phyloP scores from a whole-genome alignment of 2,797 vertebrate genomes.

The Cheracebus regulus region DNA sequence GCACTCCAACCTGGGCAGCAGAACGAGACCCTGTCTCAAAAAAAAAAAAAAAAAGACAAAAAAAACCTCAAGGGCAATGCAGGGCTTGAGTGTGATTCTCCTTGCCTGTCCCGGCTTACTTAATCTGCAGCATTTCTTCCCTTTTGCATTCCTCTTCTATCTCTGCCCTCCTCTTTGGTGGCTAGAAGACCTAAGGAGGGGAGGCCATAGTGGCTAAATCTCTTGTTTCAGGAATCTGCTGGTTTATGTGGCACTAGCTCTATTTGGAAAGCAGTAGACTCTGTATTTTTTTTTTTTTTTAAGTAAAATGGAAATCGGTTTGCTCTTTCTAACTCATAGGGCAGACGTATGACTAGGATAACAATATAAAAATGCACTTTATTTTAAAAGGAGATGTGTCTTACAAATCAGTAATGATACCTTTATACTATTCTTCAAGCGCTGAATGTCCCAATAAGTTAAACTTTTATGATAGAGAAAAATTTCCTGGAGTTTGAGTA shows the following conservation, averaged over 20 bases:
- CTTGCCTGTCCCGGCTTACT: fast-evolving
- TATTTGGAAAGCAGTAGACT: not conserved
- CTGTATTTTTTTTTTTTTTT: not conserved
- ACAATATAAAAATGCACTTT: not conserved
- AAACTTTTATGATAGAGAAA: not conserved
- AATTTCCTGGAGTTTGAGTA: not conserved
- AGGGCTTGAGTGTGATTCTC: too few species aligned
- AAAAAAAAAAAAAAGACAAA: too few species aligned
- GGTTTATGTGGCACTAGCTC: too few species aligned
- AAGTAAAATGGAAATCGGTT: not conserved
- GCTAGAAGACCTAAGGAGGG: not conserved
- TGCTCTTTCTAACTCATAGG: not conserved
- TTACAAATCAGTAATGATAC: not conserved
- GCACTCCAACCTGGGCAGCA: too few species aligned
- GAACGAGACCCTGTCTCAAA: not conserved
- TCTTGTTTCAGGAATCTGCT: not conserved
- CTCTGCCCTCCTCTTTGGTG: not conserved
- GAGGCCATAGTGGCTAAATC: not conserved
- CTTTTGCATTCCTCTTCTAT: not conserved
- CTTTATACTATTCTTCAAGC: not conserved
- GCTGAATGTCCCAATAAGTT: not conserved
- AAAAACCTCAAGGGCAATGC: not conserved
- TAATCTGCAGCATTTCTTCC: not conserved
- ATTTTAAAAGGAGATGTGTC: not conserved
- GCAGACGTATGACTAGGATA: not conserved